These are phyloP conservation scores for Cerceris rybyensis DNA, from an alignment of 2,888 invertebrate genomes.

Conservation along the genomic window DNA sequence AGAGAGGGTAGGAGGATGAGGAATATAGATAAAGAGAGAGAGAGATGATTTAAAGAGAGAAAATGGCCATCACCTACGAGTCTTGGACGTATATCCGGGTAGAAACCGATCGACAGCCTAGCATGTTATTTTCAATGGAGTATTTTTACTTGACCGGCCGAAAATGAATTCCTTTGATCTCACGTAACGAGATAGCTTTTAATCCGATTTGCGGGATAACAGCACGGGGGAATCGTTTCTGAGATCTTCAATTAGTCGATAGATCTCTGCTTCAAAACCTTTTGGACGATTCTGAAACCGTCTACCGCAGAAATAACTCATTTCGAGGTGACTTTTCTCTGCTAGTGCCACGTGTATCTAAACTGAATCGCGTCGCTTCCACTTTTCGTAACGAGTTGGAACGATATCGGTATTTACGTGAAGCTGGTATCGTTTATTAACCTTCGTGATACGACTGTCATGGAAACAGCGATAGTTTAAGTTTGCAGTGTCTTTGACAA, in stretches of 20 bases:
- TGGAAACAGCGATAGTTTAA: not conserved
- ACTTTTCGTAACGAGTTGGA: conserved; percentile 19
- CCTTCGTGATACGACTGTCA: not conserved
- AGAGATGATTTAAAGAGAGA: not conserved
- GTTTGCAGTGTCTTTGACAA: too few species aligned
- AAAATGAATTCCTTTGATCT: conserved; percentile 60
- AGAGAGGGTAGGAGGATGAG: not conserved
- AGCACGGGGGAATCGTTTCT: conserved; percentile 29
- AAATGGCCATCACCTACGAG: not conserved
- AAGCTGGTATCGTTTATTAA: too few species aligned
- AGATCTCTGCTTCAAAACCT: conserved; percentile 17
- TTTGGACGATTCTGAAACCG: conserved; percentile 3
- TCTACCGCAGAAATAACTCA: conserved; percentile 17
- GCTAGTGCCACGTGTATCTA: conserved; percentile 3
- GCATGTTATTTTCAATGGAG: conserved; percentile 11
- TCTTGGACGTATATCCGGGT: not conserved
- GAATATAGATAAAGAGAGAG: not conserved
- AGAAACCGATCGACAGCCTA: conserved; percentile 15
- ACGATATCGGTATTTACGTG: conserved; percentile 10
- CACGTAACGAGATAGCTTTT: conserved; percentile 49
- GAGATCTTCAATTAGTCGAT: conserved; percentile 55
- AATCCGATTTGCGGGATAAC: conserved; percentile 42
- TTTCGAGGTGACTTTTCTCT: conserved; percentile 32
- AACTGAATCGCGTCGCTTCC: conserved; percentile 3
- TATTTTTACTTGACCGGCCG: conserved; percentile 39